phyloP scores from a whole-genome alignment of 2,888 invertebrate genomes.

The Lucinisca nassula region DNA sequence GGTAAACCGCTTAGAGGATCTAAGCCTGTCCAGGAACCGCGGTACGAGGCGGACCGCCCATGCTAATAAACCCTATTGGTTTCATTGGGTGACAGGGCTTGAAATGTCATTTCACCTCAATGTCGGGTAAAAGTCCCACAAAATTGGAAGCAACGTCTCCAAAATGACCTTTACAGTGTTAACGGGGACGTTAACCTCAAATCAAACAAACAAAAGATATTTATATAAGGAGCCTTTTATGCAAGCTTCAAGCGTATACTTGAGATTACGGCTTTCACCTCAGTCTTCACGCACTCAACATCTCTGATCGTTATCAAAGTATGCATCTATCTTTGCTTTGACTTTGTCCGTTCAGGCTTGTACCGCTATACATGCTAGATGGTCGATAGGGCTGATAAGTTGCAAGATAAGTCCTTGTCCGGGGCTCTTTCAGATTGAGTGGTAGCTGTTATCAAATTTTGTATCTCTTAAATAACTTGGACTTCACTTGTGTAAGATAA shows the following conservation, averaged over 20 bases:
- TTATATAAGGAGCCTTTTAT: constrained; percentile 5
- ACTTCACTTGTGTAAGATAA: neutral
- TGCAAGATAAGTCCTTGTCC: neutral
- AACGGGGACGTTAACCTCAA: too few relatives aligned
- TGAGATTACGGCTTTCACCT: neutral
- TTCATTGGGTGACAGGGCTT: too few relatives aligned
- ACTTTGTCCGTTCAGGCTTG: constrained; percentile 33
- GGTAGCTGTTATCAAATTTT: neutral
- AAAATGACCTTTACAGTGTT: too few relatives aligned
- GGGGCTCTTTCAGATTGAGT: neutral
- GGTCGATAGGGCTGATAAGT: neutral
- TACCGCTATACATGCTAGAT: constrained; percentile 1
- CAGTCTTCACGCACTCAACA: neutral
- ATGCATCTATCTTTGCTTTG: neutral
- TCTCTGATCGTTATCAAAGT: neutral
- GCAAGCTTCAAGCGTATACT: neutral
- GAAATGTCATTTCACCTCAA: too few relatives aligned
- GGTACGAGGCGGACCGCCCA: too few relatives aligned
- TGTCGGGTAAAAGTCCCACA: too few relatives aligned
- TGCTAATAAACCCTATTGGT: too few relatives aligned
- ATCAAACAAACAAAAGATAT: too few relatives aligned
- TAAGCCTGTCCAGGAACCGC: too few relatives aligned
- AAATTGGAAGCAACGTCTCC: too few relatives aligned
- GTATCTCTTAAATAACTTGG: neutral
- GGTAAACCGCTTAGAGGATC: too few relatives aligned